Evolutionary conservation across 2,113 vertebrate genomes (phyloP).

Genomic region (Corapipo altera): DNA sequence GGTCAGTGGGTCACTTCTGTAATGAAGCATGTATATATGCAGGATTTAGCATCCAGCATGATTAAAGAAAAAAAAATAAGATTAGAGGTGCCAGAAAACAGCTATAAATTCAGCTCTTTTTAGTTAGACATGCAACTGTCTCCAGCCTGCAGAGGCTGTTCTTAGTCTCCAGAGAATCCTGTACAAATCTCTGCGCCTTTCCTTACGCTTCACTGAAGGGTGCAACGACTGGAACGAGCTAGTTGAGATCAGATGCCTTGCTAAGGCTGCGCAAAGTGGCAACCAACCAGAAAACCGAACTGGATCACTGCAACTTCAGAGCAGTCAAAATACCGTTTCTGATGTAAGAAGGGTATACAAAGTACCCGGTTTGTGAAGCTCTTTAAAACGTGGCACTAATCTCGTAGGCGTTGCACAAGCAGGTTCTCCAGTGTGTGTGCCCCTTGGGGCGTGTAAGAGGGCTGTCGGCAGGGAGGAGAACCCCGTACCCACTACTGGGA

Average conservation of each 20-base stretch:
- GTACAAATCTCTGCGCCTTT: not conserved
- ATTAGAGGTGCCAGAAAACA: not conserved
- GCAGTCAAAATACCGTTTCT: not conserved
- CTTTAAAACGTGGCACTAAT: not conserved
- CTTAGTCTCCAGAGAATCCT: not conserved
- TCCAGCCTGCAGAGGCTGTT: not conserved
- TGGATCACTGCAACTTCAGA: not conserved
- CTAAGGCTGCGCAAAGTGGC: not conserved
- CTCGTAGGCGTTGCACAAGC: not conserved
- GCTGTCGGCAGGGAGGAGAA: rapidly evolving
- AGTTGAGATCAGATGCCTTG: not conserved
- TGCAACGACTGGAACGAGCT: not conserved
- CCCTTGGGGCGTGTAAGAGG: not conserved
- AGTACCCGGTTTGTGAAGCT: not conserved
- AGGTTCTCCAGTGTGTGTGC: not conserved
- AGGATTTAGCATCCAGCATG: not conserved
- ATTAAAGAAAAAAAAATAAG: not conserved
- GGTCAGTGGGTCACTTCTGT: not conserved
- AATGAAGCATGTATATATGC: not conserved
- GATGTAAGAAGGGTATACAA: not conserved
- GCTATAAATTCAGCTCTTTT: not conserved
- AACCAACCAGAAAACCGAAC: no score
- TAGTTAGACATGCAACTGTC: not conserved
- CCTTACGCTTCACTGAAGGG: not conserved
- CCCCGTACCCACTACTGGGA: not conserved